A percentile compares a stretch with the other conserved stretches of the same genome.
Conservation (phyloP, 2,113 vertebrate genomes). For the Poecile atricapillus region DNA sequence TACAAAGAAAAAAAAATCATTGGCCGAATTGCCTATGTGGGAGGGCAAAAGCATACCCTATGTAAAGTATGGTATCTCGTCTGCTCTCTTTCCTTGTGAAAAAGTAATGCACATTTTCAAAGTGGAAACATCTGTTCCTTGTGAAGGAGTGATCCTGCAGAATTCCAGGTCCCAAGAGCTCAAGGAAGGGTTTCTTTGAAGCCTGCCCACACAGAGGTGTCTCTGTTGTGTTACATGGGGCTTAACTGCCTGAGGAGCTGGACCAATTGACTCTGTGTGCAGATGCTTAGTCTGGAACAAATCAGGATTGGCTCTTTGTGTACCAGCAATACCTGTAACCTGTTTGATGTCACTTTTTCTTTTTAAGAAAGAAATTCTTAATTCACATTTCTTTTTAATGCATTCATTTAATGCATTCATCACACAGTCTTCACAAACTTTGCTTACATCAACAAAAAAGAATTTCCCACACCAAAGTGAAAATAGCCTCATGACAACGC, state of each 20-base stretch:
- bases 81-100: background rate
- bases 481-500: background rate
- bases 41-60: background rate
- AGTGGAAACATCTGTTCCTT: background rate
- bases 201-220: background rate
- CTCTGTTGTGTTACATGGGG: background rate
- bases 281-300: background rate
- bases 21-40: background rate
- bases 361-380: background rate
- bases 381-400: too few species aligned
- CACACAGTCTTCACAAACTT: background rate
- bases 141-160: background rate
- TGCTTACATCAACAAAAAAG: background rate
- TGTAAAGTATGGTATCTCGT: background rate
- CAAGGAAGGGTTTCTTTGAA: slow-evolving; percentile 8
- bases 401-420: background rate
- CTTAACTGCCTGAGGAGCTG: background rate
- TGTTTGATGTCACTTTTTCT: background rate
- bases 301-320: background rate
- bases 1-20: background rate
- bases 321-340: background rate
- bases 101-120: background rate
- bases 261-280: background rate
- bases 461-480: background rate
- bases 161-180: background rate